These are phyloP conservation scores for Apodemus agrarius DNA, from an alignment of 2,797 vertebrate genomes.

Conservation along the genomic window DNA sequence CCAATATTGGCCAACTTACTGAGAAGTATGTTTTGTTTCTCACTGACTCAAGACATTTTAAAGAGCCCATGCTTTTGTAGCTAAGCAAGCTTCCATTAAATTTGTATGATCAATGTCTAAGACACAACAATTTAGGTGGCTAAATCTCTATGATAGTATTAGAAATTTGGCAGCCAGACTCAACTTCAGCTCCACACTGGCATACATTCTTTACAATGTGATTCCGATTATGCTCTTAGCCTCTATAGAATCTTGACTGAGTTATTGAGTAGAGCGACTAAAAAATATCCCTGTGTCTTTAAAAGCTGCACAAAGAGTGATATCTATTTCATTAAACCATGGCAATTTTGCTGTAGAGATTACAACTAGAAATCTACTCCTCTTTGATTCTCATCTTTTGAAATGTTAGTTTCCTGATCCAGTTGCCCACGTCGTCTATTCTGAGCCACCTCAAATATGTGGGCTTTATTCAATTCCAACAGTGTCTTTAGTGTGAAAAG, in stretches of 20 bases:
- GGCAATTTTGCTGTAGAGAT: neutral
- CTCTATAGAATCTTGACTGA: neutral
- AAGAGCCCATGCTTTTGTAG: neutral
- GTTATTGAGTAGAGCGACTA: neutral
- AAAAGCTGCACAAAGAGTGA: neutral
- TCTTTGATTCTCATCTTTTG: neutral
- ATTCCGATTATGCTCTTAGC: neutral
- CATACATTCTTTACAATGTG: neutral
- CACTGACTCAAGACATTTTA: neutral
- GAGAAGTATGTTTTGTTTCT: neutral
- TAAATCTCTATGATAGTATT: neutral
- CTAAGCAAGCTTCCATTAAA: neutral
- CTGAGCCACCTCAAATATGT: neutral
- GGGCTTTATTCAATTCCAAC: conserved; percentile 18
- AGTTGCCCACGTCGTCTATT: neutral
- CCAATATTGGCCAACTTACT: neutral
- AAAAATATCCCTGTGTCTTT: neutral
- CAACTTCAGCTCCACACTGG: neutral
- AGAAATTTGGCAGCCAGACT: neutral
- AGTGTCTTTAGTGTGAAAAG: conserved; percentile 62
- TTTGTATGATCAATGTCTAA: neutral
- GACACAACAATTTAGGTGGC: neutral
- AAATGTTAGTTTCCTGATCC: neutral
- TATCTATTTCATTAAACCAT: neutral
- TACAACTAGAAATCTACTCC: neutral